Evolutionary conservation across 1,140 invertebrate genomes (phyloP).

Genomic region (Nasonia longicornis): DNA sequence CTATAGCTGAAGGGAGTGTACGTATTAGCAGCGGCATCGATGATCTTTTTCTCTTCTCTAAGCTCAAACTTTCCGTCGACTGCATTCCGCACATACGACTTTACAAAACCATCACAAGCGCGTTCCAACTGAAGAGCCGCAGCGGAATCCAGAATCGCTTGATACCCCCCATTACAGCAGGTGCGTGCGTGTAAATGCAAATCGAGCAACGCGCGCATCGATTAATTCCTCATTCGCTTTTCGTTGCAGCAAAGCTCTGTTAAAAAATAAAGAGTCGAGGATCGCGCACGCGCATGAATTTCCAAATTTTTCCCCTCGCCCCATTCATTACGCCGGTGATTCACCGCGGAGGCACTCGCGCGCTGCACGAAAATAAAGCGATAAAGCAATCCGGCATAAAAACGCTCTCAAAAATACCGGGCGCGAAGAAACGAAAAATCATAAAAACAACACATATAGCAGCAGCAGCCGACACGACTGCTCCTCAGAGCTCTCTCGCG

Average conservation of each 20-base stretch:
- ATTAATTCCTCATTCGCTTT: background rate
- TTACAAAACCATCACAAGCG: background rate
- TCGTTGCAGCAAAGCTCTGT: background rate
- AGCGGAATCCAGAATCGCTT: background rate
- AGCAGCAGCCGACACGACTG: too few species aligned
- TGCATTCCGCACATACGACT: background rate
- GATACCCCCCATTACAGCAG: background rate
- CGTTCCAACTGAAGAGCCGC: background rate
- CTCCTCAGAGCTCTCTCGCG: background rate
- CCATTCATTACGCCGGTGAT: background rate
- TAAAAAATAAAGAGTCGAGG: background rate
- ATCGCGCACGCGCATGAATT: background rate
- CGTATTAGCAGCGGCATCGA: too few species aligned
- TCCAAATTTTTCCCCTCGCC: background rate
- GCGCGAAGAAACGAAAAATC: too few species aligned
- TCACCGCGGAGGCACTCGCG: background rate
- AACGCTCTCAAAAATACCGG: background rate
- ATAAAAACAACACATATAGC: too few species aligned
- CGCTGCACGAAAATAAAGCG: background rate
- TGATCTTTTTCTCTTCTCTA: too few species aligned
- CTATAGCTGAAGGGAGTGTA: too few species aligned
- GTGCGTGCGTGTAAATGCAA: constrained; percentile 25
- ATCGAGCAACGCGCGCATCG: constrained; percentile 1
- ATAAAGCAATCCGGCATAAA: background rate
- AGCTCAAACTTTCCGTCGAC: too few species aligned